Base-by-base conservation (phyloP, 1,140 invertebrate genomes). In the Centruroides sculpturatus region DNA sequence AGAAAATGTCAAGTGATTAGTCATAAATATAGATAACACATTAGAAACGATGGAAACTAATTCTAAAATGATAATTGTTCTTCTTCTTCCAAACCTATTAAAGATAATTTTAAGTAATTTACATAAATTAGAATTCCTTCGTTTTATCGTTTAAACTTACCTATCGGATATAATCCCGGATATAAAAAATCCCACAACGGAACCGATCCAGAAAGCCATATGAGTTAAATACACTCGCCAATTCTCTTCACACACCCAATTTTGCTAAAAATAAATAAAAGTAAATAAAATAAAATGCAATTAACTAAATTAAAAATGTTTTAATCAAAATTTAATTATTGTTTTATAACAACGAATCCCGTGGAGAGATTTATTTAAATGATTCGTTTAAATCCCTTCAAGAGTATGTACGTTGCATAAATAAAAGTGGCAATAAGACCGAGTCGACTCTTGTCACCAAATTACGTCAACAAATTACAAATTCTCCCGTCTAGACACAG, bases 181-280 rank as follows among this genome's bases (percentile, higher is more conserved):
- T 11, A 60, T 48, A 10, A 66, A 57, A n/a, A 62, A 61, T 35
- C 64, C 64, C 8, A 59, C 50, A 23, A 66, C 62, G 48, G 64
- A 66, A 4, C 64, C 64, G 53, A 64, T 58, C 57, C 62, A 64
- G 47, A 63, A 66, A 12, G 62, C 56, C 13, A 56, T 64, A 55
- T 66, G 64, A 6, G 60, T 61, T 11, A 56, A 59, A 52, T 66
- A 66, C 13, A 61, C 49, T 47, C 62, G 55, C 64, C 64, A 66
- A 5, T 59, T 57, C 48, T 66, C 61, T 41, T 61, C 64, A 23
- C 64, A 66, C 34, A 66, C 64, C 64, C 64, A 66, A 47, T 66
- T 57, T 53, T 65, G 62, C 64, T 65, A 61, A 54, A 65, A 63
- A 55, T 6, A 49, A 61, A 61, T 23, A 23, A 23, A 23, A 23